These are phyloP conservation scores for Keiferia lycopersicella DNA, from an alignment of 2,888 invertebrate genomes.

Conservation along the genomic window DNA sequence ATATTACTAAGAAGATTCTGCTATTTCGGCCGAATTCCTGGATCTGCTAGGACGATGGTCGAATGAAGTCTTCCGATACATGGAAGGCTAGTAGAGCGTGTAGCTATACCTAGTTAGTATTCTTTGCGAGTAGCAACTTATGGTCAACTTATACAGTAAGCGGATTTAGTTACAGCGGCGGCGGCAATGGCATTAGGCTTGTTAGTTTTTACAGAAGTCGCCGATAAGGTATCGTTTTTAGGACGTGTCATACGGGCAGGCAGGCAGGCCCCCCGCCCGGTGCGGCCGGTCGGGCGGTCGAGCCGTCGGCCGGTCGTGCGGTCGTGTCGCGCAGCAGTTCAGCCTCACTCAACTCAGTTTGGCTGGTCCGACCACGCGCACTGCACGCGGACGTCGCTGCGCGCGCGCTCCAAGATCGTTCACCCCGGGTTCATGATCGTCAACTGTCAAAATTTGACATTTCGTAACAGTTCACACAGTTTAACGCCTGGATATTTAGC, in stretches of 20 bases:
- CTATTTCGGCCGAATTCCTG: too few species aligned
- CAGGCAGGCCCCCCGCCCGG: constrained; percentile 61
- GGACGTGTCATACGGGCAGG: constrained; percentile 52
- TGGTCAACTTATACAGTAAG: neutral
- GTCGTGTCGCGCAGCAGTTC: constrained; percentile 20
- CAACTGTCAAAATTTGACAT: constrained; percentile 73
- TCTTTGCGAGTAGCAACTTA: too few species aligned
- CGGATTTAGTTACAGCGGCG: neutral
- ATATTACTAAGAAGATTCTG: too few species aligned
- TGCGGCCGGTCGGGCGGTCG: constrained; percentile 26
- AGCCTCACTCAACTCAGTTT: constrained; percentile 41
- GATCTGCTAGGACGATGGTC: too few species aligned
- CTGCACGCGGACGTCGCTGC: constrained; percentile 48
- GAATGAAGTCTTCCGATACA: too few species aligned
- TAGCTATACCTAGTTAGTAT: too few species aligned
- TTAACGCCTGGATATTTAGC: constrained; percentile 47
- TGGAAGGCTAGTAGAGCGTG: too few species aligned
- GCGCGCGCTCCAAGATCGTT: constrained; percentile 58
- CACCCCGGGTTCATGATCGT: constrained; percentile 60
- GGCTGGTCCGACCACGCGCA: constrained; percentile 62
- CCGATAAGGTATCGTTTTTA: constrained; percentile 66
- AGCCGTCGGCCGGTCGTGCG: neutral
- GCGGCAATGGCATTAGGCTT: constrained; percentile 27
- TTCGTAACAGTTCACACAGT: constrained; percentile 54
- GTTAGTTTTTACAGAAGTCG: constrained; percentile 52